Percentiles rank a stretch among this genome's conserved stretches.
Conservation (phyloP, 2,113 vertebrate genomes). For the Protomyctophum bolini region DNA sequence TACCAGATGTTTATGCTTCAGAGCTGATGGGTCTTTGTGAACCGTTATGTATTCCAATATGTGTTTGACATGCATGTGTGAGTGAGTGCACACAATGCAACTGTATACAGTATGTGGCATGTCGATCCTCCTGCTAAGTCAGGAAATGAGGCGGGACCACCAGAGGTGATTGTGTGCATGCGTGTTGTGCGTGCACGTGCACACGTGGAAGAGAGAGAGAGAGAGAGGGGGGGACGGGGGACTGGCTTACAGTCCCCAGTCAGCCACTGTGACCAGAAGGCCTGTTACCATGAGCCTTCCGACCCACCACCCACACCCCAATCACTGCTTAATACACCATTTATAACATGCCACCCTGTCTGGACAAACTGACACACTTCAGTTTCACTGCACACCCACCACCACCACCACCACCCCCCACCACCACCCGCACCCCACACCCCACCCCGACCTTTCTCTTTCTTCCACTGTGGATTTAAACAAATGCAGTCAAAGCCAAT, state of each 20-base stretch:
- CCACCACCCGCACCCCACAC: conserved; percentile 7
- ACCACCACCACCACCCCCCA: no score
- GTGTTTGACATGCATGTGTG: conserved; percentile 62
- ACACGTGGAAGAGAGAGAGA: conserved; percentile 53
- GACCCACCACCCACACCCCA: conserved; percentile 14
- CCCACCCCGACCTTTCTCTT: conserved; percentile 60
- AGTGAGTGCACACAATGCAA: conserved; percentile 55
- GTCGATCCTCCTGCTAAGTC: conserved; percentile 69
- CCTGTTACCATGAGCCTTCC: conserved; percentile 61
- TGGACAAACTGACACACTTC: conserved; percentile 81
- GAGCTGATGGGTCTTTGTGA: conserved; percentile 51
- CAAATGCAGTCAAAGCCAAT: conserved; percentile 86
- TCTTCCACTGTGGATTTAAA: conserved; percentile 80
- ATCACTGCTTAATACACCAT: conserved; percentile 67
- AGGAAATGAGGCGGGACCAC: conserved; percentile 81
- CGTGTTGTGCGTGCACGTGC: conserved; percentile 27
- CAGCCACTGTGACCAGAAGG: conserved; percentile 43
- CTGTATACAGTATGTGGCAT: conserved; percentile 34
- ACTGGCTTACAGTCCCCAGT: conserved; percentile 59
- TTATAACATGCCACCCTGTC: conserved; percentile 75
- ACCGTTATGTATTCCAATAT: conserved; percentile 41
- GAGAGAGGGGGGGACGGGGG: conserved; percentile 37
- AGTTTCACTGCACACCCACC: conserved; percentile 64
- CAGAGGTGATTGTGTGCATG: conserved; percentile 64
- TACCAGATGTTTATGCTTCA: conserved; percentile 37